These are phyloP conservation scores for Clarias magur DNA, from an alignment of 2,113 vertebrate species.

Conservation along the genomic window DNA sequence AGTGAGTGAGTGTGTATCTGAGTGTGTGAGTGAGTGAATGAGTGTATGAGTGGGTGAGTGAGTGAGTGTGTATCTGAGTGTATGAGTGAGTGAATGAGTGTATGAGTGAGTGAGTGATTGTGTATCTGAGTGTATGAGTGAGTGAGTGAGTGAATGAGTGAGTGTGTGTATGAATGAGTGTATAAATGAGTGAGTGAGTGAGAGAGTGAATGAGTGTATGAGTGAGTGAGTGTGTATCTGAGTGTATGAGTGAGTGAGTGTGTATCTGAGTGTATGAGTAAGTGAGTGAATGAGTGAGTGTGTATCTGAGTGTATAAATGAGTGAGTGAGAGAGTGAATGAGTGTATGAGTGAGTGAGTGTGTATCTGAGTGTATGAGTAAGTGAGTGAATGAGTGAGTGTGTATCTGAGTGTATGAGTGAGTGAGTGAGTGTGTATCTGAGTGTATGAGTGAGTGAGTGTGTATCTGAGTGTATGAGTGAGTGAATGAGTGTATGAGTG, in stretches of 20 bases:
- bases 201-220: background rate
- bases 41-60: background rate
- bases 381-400: background rate
- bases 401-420: too few relatives aligned
- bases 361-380: too few relatives aligned
- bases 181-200: background rate
- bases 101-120: too few relatives aligned
- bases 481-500: background rate
- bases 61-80: background rate
- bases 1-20: background rate
- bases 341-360: background rate
- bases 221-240: background rate
- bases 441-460: background rate
- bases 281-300: background rate
- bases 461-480: background rate
- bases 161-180: too few relatives aligned
- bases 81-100: background rate
- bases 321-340: conserved; percentile 2
- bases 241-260: background rate
- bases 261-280: background rate
- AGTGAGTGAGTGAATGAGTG: too few relatives aligned
- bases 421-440: too few relatives aligned
- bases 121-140: too few relatives aligned
- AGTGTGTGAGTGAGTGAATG: conserved; percentile 9
- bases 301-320: background rate